These are phyloP conservation scores for Macrostomum lignano DNA, from an alignment of 1,140 invertebrate genomes.

Conservation along the genomic window DNA sequence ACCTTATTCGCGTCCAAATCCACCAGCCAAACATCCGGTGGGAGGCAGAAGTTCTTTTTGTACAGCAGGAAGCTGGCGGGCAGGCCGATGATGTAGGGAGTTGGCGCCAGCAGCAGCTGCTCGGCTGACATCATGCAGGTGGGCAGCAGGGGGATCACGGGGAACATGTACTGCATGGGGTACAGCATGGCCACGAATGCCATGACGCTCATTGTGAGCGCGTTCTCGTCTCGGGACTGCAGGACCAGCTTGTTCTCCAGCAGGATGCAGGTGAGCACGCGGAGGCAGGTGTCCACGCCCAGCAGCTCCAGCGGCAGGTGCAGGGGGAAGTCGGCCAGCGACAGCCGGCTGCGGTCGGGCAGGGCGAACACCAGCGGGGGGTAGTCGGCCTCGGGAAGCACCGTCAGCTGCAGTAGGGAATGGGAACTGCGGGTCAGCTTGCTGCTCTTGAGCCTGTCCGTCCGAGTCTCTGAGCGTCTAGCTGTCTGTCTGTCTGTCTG, in stretches of 20 bases:
- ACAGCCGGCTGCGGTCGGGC: conserved; percentile 66
- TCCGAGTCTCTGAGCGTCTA: too few species aligned
- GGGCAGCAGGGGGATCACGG: conserved; percentile 82
- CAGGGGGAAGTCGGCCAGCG: conserved; percentile 80
- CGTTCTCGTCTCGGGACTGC: conserved; percentile 91
- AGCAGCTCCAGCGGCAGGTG: conserved; percentile 84
- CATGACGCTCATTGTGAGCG: conserved; percentile 94
- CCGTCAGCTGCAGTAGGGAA: too few species aligned
- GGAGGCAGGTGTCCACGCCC: conserved; percentile 79
- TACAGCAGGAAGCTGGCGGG: conserved; percentile 77
- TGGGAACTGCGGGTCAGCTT: too few species aligned
- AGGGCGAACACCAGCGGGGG: conserved; percentile 55
- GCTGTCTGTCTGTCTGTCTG: too few species aligned
- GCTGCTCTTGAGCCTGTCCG: too few species aligned
- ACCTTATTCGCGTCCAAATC: conserved; percentile 82
- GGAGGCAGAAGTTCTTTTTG: conserved; percentile 73
- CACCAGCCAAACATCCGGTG: conserved; percentile 88
- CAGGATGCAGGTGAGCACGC: conserved; percentile 72
- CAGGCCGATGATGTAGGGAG: conserved; percentile 88
- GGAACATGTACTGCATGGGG: conserved; percentile 98
- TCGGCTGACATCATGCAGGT: conserved; percentile 92
- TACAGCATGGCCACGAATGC: conserved; percentile 93
- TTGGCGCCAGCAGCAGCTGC: conserved; percentile 77
- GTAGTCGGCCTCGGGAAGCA: too few species aligned
- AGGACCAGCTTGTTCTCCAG: conserved; percentile 90